Evolutionary conservation across 2,888 invertebrate genomes (phyloP).

Genomic region (Habrosyne pyritoides): DNA sequence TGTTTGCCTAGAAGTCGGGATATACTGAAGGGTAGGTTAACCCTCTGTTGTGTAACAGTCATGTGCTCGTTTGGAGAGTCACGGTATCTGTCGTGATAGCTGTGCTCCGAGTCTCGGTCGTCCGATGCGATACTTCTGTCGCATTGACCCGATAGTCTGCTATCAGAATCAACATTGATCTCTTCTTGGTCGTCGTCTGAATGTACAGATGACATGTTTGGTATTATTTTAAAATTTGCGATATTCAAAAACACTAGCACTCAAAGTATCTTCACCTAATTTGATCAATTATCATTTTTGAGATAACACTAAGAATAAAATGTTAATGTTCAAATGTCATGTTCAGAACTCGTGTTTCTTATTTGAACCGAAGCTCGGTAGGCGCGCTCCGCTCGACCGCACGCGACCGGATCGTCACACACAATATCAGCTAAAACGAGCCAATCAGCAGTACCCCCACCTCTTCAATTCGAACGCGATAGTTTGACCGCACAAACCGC

Average conservation of each 20-base stretch:
- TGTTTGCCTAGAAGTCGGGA: conserved; percentile 91
- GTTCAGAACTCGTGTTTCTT: conserved; percentile 41
- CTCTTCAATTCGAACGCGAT: conserved; percentile 71
- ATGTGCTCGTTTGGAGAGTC: conserved; percentile 80
- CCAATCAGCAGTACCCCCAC: conserved; percentile 78
- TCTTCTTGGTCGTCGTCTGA: conserved; percentile 87
- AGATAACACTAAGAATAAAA: conserved; percentile 22
- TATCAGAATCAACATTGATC: conserved; percentile 87
- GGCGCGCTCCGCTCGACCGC: conserved; percentile 70
- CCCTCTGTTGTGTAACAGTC: conserved; percentile 79
- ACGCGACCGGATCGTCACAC: conserved; percentile 68
- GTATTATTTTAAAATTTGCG: conserved; percentile 29
- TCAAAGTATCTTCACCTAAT: conserved; percentile 34
- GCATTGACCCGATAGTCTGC: conserved; percentile 81
- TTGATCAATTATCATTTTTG: conserved; percentile 10
- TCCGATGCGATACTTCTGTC: conserved; percentile 83
- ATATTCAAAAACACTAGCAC: conserved; percentile 57
- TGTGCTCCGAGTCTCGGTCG: conserved; percentile 81
- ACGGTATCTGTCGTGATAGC: conserved; percentile 74
- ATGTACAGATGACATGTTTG: conserved; percentile 78
- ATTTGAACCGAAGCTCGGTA: conserved; percentile 54
- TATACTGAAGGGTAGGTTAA: conserved; percentile 90
- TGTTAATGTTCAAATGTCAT: neutral
- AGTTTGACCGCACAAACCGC: conserved; percentile 80
- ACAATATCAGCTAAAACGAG: conserved; percentile 69